These are phyloP conservation scores for Harmothoe impar DNA, from an alignment of 2,888 invertebrate genomes.

Conservation along the genomic window DNA sequence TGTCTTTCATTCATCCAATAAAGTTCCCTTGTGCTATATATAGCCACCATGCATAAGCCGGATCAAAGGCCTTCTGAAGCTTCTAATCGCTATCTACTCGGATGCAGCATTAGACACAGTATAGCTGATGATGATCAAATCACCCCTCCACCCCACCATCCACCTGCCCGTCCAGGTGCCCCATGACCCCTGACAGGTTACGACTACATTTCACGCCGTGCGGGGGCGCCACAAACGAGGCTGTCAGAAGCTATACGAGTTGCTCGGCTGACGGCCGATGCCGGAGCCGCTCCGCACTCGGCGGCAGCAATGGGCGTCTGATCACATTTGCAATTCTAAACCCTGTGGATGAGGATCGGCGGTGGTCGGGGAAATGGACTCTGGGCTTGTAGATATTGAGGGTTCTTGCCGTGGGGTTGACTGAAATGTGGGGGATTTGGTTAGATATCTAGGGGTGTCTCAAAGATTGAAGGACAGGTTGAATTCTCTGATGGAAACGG, in stretches of 20 bases:
- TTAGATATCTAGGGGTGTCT: neutral
- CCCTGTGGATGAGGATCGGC: slow-evolving; percentile 1
- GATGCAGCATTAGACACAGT: too few relatives aligned
- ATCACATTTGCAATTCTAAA: slow-evolving; percentile 47
- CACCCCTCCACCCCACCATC: neutral
- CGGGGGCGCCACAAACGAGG: slow-evolving; percentile 21
- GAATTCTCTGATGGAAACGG: too few relatives aligned
- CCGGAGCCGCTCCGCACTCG: neutral
- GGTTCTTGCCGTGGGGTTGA: neutral
- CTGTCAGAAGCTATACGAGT: slow-evolving; percentile 29
- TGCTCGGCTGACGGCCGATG: slow-evolving; percentile 9
- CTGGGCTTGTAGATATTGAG: neutral
- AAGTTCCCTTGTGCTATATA: too few relatives aligned
- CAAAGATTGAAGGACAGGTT: too few relatives aligned
- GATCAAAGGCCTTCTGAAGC: neutral
- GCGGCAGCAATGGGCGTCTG: neutral
- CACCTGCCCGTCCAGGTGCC: neutral
- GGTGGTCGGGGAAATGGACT: neutral
- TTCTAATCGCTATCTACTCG: neutral
- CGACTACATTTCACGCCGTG: slow-evolving; percentile 41
- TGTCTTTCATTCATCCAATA: too few relatives aligned
- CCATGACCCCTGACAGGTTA: slow-evolving; percentile 55
- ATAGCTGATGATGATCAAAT: too few relatives aligned
- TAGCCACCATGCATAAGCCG: too few relatives aligned
- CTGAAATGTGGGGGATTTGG: neutral